A percentile compares a stretch with the other conserved stretches of the same genome.
phyloP scores from a whole-genome alignment of 2,888 invertebrate species.

The Girardia tigrina region DNA sequence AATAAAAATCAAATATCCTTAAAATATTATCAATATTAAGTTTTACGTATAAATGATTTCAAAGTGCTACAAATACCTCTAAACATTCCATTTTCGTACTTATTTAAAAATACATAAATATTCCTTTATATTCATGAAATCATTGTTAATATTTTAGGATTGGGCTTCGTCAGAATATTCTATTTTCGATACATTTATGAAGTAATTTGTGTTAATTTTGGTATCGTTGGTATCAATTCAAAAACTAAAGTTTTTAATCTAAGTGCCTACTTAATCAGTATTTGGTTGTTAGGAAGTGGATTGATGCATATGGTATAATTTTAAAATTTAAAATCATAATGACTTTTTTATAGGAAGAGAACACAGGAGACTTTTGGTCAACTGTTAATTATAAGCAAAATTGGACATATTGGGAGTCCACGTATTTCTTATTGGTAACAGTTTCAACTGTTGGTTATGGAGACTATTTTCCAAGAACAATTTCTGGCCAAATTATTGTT shows the following conservation, averaged over 20 bases:
- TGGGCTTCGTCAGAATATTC: not conserved
- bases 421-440: not conserved
- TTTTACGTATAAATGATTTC: too few relatives aligned
- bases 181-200: not conserved
- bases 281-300: constrained; percentile 33
- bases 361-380: not conserved
- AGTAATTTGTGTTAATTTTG: constrained; percentile 2
- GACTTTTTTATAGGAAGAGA: not conserved
- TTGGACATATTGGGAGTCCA: not conserved
- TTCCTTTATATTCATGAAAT: too few relatives aligned
- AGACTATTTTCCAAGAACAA: not conserved
- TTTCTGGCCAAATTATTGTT: not conserved
- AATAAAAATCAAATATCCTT: too few relatives aligned
- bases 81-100: too few relatives aligned
- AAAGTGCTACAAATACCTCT: too few relatives aligned
- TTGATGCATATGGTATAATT: constrained; percentile 28
- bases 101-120: too few relatives aligned
- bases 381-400: not conserved
- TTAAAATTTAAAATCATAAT: not conserved
- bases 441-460: constrained; percentile 13
- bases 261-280: not conserved
- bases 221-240: not conserved
- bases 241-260: not conserved
- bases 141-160: too few relatives aligned
- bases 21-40: too few relatives aligned